These are phyloP conservation scores for Idris sp. DNA, from an alignment of 1,140 invertebrate genomes.

Conservation along the genomic window DNA sequence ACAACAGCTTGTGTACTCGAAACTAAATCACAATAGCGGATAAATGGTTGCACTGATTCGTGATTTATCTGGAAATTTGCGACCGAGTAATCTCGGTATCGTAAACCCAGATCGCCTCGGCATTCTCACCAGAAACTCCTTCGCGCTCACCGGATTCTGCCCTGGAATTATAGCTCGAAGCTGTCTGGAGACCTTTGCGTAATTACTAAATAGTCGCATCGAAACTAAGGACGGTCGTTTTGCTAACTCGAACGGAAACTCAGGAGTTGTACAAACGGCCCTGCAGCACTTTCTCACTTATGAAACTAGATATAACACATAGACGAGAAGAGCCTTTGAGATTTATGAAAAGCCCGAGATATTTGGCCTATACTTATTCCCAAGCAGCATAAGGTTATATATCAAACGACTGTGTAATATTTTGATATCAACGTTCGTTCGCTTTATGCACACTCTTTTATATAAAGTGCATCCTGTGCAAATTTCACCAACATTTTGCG, in stretches of 20 bases:
- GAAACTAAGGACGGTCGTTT: slow-evolving; percentile 60
- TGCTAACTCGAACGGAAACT: slow-evolving; percentile 43
- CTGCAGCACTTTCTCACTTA: slow-evolving; percentile 59
- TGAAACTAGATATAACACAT: slow-evolving; percentile 54
- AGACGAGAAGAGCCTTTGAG: slow-evolving; percentile 33
- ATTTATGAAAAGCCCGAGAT: slow-evolving; percentile 51
- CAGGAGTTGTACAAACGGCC: slow-evolving; percentile 45
- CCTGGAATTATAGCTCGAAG: slow-evolving; percentile 44
- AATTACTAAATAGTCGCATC: slow-evolving; percentile 71
- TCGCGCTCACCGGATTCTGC: slow-evolving; percentile 34
- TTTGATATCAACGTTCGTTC: slow-evolving; percentile 24
- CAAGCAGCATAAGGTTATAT: slow-evolving; percentile 24
- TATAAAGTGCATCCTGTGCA: slow-evolving; percentile 18
- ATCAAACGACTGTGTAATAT: slow-evolving; percentile 42
- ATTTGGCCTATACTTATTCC: slow-evolving; percentile 48
- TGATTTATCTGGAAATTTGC: slow-evolving; percentile 49
- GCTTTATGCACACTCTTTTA: slow-evolving; percentile 26
- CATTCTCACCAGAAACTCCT: slow-evolving; percentile 26
- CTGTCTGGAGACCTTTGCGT: slow-evolving; percentile 52
- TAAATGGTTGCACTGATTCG: slow-evolving; percentile 39
- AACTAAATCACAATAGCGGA: slow-evolving; percentile 44
- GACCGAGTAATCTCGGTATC: slow-evolving; percentile 37
- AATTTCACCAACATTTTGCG: slow-evolving; percentile 15
- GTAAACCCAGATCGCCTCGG: slow-evolving; percentile 32
- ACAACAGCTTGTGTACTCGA: slow-evolving; percentile 11